These are phyloP conservation scores for Pempheris klunzingeri DNA, from an alignment of 2,797 vertebrate species.

Conservation along the genomic window DNA sequence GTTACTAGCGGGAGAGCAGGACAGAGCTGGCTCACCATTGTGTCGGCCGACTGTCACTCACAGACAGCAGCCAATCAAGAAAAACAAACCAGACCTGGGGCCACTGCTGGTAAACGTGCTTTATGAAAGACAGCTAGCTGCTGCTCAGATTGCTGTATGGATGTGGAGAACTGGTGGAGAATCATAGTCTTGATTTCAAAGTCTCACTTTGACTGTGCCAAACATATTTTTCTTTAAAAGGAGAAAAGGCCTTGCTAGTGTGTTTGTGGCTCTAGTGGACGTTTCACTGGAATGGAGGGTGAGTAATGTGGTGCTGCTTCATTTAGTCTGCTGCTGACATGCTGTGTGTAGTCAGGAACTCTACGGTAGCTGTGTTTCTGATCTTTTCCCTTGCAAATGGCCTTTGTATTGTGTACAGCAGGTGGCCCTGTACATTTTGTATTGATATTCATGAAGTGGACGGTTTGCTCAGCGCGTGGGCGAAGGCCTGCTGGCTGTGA, in stretches of 20 bases:
- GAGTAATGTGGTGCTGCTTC: slow-evolving; percentile 36
- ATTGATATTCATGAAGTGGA: slow-evolving; percentile 75
- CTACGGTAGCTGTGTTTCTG: slow-evolving; percentile 23
- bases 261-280: slow-evolving; percentile 4
- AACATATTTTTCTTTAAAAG: not conserved
- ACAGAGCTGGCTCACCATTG: slow-evolving; percentile 38
- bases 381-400: slow-evolving; percentile 40
- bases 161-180: slow-evolving; percentile 12
- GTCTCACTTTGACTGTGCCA: not conserved
- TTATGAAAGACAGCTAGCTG: slow-evolving; percentile 27
- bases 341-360: slow-evolving; percentile 32
- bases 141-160: slow-evolving; percentile 30
- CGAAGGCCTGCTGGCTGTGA: slow-evolving; percentile 42
- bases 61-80: slow-evolving; percentile 39
- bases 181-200: not conserved
- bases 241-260: not conserved
- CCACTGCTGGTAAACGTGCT: slow-evolving; percentile 27
- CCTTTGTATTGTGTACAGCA: slow-evolving; percentile 69
- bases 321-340: slow-evolving; percentile 11
- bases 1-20: slow-evolving; percentile 45
- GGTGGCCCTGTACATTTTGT: slow-evolving; percentile 67
- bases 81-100: not conserved
- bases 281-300: slow-evolving; percentile 63
- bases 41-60: slow-evolving; percentile 46
- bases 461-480: slow-evolving; percentile 64